Evolutionary conservation across 2,888 invertebrate genomes (phyloP).

Genomic region (Branchipolynoe longqiensis): DNA sequence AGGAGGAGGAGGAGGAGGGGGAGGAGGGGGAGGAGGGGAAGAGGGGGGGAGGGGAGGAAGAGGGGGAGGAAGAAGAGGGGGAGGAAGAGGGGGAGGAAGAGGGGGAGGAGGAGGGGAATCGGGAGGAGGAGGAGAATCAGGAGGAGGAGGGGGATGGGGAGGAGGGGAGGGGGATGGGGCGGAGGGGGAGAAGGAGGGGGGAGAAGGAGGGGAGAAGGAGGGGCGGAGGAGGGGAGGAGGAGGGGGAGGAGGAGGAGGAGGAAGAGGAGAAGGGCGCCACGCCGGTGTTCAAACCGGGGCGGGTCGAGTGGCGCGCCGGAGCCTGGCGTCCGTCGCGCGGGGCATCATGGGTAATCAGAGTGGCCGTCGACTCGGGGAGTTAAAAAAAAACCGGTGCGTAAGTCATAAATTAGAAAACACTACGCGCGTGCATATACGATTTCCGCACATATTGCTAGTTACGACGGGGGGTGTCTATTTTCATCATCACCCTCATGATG

Average conservation of each 20-base stretch:
- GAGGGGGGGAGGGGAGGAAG: neutral
- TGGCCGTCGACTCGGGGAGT: neutral
- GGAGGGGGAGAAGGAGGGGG: neutral
- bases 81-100: too few relatives aligned
- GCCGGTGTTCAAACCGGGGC: neutral
- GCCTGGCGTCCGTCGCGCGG: neutral
- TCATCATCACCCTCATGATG: too few relatives aligned
- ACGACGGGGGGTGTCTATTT: slow-evolving; percentile 2
- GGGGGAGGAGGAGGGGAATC: too few relatives aligned
- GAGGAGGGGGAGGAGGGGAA: neutral
- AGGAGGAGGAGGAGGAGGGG: neutral
- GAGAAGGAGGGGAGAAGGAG: neutral
- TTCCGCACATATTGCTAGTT: too few relatives aligned
- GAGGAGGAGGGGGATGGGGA: neutral
- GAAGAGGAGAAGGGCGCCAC: neutral
- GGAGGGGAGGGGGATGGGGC: too few relatives aligned
- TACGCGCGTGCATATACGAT: neutral
- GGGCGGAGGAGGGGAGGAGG: neutral
- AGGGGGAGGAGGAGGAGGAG: neutral
- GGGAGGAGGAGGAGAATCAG: too few relatives aligned
- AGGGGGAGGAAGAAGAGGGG: neutral
- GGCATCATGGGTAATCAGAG: neutral
- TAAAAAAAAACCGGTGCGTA: slow-evolving; percentile 7
- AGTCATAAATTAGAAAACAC: slow-evolving; percentile 36
- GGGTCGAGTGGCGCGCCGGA: slow-evolving; percentile 2